Base-by-base conservation (phyloP, 2,888 invertebrate species). In the Enchytraeus crypticus region DNA sequence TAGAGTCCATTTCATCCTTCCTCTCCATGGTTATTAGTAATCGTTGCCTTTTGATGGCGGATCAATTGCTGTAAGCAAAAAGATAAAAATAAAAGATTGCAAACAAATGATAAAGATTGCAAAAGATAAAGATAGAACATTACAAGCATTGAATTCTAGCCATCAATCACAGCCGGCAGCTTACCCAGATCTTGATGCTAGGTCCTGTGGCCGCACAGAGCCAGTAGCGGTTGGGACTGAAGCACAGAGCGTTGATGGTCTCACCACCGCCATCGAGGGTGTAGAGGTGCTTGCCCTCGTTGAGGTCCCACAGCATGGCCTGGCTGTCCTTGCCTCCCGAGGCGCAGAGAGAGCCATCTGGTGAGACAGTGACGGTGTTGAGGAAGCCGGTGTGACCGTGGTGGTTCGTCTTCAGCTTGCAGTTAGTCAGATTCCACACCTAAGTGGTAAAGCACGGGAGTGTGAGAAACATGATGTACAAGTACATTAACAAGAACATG, bases 181-280 rank as follows among this genome's bases (percentile, higher is more conserved):
- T 65, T 83, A 88, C 88, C 97, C 97, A 98, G 79, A 98, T 97
- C 83, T 95, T 96, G 80, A 98, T 96, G 72, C 89, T 89, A 67
- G 95, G 91, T 73, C 97, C 97, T 75, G 91, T 96, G 27, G 98
- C 98, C 76, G 96, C 98, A 81, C 98, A 98, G 69, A 99, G 85
- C 98, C 98, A 98, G 79, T 98, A 98, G 64, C 96, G 87, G 84
- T 98, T 98, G 66, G 98, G 98, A 67, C 95, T 95, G 88, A 99
- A 98, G 86, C 93, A 92, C 73, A 98, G 83, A 4, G 97, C 90
- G 73, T 95, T 96, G 82, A 98, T 97, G 80, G 91, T 90, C 79
- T 96, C 96, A 81, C 93, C 95, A 81, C 96, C 97, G 81, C 97
- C 97, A 79, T 96, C 95, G 75, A 98, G 83, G 18, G 97, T 97